These are phyloP conservation scores for Pterois miles DNA, from an alignment of 2,797 vertebrate species.

Conservation along the genomic window DNA sequence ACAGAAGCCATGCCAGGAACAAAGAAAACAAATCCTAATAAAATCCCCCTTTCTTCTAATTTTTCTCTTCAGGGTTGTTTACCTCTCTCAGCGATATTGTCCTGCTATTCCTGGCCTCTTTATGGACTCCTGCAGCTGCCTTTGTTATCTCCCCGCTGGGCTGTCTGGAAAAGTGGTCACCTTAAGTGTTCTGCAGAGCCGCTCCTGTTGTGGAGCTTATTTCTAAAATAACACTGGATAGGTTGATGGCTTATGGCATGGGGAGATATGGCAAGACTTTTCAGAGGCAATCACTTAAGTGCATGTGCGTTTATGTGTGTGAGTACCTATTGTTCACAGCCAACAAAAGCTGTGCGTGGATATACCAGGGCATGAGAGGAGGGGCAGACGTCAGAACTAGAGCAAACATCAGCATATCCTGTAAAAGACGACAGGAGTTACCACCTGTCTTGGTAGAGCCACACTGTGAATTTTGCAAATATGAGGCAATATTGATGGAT, in stretches of 20 bases:
- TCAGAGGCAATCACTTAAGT: conserved; percentile 28
- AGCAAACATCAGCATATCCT: background rate
- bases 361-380: background rate
- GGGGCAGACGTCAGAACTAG: background rate
- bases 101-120: conserved; percentile 58
- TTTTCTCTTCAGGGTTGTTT: conserved; percentile 47
- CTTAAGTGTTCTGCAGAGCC: conserved; percentile 67
- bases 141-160: conserved; percentile 66
- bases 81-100: conserved; percentile 45
- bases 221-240: conserved; percentile 39
- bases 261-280: conserved; percentile 6
- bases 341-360: background rate
- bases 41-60: background rate
- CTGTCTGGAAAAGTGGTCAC: conserved; percentile 59
- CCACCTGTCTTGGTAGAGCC: background rate
- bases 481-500: background rate
- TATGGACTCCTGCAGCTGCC: conserved; percentile 57
- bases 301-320: background rate
- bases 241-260: conserved; percentile 12
- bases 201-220: conserved; percentile 52
- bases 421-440: background rate
- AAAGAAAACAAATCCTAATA: background rate
- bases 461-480: background rate
- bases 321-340: conserved; percentile 33
- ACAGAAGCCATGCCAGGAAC: background rate